phyloP scores from a whole-genome alignment of 92 coral and sea anemone genomes.

The Hydrozoanthus gracilis region DNA sequence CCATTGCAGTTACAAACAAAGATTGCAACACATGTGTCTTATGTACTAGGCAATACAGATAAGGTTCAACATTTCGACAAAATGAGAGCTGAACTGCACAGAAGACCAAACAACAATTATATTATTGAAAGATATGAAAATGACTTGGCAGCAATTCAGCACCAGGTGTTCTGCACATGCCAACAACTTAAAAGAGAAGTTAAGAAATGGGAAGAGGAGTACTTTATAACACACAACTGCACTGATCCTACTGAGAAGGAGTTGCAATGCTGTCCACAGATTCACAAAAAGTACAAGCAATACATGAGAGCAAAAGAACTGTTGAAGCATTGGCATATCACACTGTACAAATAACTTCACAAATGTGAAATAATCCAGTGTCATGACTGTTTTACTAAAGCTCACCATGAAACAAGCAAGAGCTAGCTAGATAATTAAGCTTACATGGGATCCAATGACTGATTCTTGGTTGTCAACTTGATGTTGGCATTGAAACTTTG shows the following conservation, averaged over 20 bases:
- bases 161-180: not conserved
- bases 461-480: no score
- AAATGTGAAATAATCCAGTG: no score
- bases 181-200: slow-evolving; percentile 6
- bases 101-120: slow-evolving; percentile 7
- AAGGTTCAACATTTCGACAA: slow-evolving; percentile 21
- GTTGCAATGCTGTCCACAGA: slow-evolving; percentile 5
- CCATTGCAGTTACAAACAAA: slow-evolving; percentile 20
- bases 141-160: slow-evolving; percentile 22
- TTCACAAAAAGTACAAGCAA: slow-evolving; percentile 9
- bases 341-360: slow-evolving; percentile 10
- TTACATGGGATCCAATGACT: no score
- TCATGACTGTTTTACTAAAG: no score
- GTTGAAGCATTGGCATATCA: slow-evolving; percentile 8
- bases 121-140: slow-evolving; percentile 4
- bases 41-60: slow-evolving; percentile 30
- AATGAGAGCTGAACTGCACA: slow-evolving; percentile 14
- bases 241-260: slow-evolving; percentile 9
- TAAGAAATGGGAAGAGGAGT: slow-evolving; percentile 4
- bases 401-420: no score
- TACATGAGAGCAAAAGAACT: slow-evolving; percentile 4
- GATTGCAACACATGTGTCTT: slow-evolving; percentile 6
- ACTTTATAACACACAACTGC: slow-evolving; percentile 3
- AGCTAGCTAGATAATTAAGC: no score
- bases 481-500: no score